Conservation (phyloP, 2,113 vertebrate genomes). For the Smithornis capensis region DNA sequence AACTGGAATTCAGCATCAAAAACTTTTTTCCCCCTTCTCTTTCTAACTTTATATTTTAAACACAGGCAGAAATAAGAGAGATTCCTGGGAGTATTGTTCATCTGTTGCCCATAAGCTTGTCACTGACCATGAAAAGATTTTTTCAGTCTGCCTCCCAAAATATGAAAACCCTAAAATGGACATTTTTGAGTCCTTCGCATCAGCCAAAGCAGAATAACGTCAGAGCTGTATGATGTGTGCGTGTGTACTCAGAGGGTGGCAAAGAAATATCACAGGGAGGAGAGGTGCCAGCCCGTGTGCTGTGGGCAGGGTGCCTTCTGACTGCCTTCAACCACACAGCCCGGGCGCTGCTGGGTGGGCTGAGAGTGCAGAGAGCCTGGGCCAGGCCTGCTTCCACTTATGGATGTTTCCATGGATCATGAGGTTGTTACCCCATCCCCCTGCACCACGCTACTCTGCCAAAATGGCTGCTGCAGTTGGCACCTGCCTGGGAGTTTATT, state of each 20-base stretch:
- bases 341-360: accelerated
- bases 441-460: accelerated
- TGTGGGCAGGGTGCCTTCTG: neutral
- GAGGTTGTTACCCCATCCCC: neutral
- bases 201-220: neutral
- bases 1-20: constrained; percentile 42
- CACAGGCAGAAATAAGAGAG: constrained; percentile 43
- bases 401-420: neutral
- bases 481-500: neutral
- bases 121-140: constrained; percentile 26
- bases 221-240: neutral
- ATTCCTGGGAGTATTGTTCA: constrained; percentile 58
- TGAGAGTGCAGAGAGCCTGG: accelerated
- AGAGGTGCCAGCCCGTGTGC: neutral
- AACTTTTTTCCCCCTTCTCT: neutral
- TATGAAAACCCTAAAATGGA: constrained; percentile 61
- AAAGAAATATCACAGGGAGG: neutral
- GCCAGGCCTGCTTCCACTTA: neutral
- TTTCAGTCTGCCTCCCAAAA: constrained; percentile 29
- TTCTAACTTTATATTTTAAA: constrained; percentile 62
- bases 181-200: constrained; percentile 26
- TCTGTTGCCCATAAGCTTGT: constrained; percentile 60
- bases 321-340: accelerated
- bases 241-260: neutral
- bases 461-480: neutral